Base-by-base conservation (phyloP, 2,888 invertebrate species). In the Drosophila buzzatii region DNA sequence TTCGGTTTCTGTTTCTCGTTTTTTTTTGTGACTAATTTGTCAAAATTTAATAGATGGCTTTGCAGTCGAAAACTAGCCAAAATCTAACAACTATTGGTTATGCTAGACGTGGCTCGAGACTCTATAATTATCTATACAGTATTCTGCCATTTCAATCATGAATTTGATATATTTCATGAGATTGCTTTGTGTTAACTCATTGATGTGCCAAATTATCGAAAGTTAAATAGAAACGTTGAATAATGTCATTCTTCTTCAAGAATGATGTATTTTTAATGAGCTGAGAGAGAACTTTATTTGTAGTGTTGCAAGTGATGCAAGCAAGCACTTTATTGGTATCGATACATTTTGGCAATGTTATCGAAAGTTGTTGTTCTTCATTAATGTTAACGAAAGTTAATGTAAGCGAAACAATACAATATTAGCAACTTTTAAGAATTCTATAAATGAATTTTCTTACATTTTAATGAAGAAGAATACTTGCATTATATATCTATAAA, bases 11-110 rank as follows among this genome's bases (percentile, higher is more conserved):
- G 49, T 49, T 23, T 57, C 53, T 65, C 7, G 16, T 6, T 39
- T 55, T 58, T 49, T 23, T 57, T 58, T 61, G 27, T 20, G 52
- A 60, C 68, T 52, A 60, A 47, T 73, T 79, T 68, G 73, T 64
- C 64, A 78, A 78, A 42, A 47, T 27, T 18, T 49, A 49, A n/a
- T n/a, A 31, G 10, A 18, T 51, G 33, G 18, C 51, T 45, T 2
- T 16, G 23, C 7, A 23, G 23, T 16, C 45, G 14, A 23, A 45
- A 45, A 45, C 27, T 31, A 10, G 49, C 49, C 9, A 9, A 31
- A 31, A 10, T 1, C 27, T 27, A 9, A 16, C 16, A 27, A 47
- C 16, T 47, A 2, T 45, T 45, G 7, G 8, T 12, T 47, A 16
- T 27, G 9, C 31, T 47, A 9, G n/a, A 5, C n/a, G 27, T n/a